Conservation (phyloP, 2,113 vertebrate genomes). For the Misgurnus mizolepis region DNA sequence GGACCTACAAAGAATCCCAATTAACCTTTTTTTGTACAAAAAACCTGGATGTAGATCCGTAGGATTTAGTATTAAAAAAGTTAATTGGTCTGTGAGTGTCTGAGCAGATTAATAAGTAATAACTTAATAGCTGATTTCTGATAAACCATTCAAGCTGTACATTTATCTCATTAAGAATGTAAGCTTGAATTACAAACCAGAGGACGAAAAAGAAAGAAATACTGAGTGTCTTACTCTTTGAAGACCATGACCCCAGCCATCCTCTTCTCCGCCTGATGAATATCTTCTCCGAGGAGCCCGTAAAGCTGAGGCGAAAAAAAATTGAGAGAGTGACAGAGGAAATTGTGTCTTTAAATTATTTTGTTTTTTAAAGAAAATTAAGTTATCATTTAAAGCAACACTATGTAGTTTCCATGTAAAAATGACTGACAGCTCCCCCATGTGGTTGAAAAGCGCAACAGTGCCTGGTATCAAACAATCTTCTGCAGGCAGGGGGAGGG, state of each 20-base stretch:
- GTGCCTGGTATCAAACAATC: too few relatives aligned
- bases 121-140: background rate
- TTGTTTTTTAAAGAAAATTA: too few relatives aligned
- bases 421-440: too few relatives aligned
- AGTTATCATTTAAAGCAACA: too few relatives aligned
- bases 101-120: background rate
- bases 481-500: too few relatives aligned
- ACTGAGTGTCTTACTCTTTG: constrained; percentile 75
- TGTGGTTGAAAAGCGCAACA: too few relatives aligned
- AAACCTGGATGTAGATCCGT: background rate
- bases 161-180: background rate
- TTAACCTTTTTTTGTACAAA: background rate
- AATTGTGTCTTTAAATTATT: too few relatives aligned
- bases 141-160: background rate
- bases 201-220: background rate
- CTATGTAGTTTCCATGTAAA: too few relatives aligned
- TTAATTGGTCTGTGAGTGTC: background rate
- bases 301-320: constrained; percentile 66
- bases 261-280: constrained; percentile 83
- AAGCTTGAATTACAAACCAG: background rate
- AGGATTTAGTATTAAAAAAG: background rate
- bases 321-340: background rate
- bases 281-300: constrained; percentile 76
- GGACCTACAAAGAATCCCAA: too few relatives aligned
- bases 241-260: constrained; percentile 81